Base-by-base conservation (phyloP, 1,140 invertebrate genomes). In the Lethocerus indicus region DNA sequence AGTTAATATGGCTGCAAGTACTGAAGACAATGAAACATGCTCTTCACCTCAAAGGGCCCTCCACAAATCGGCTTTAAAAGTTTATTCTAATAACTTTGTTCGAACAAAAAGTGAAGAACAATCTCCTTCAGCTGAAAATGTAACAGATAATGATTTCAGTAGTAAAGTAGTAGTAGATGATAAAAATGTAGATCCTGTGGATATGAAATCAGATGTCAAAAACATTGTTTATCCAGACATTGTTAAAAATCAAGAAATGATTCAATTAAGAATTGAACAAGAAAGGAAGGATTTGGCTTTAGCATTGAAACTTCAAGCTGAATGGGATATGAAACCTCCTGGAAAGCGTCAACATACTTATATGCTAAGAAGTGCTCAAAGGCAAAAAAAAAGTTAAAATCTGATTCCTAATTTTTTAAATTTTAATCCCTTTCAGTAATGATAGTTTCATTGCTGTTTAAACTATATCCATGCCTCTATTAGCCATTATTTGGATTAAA, bases 211-310 rank as follows among this genome's bases (percentile, higher is more conserved):
- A 5, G 29, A 44, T 28, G 29, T 44, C 20, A 44, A 25, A 3
- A 28, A 44, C 3, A 20, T 18, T 13, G 13, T 44, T 27, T 27
- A 25, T 26, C 14, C 21, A 16, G 23, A 24, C 2, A 44, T 44
- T 28, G 29, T 44, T n/a, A 44, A 44, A 44, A 28, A 44, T 18
- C 42, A 44, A 23, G 40, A 42, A 42, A n/a, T 42, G 23, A 42
- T 42, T 42, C 42, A 29, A 69, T 67, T 40, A 74, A 27, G 36
- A 39, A 39, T 64, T 18, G 57, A 64, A 25, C 65, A 69, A 24
- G 47, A 48, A 16, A 20, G 40, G 40, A 36, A 48, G 40, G 47
- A 48, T 37, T 13, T 48, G 32, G 32, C 47, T 2, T 28, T 48
- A 7, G 47, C 47, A 9, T 23, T 48, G 24, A 48, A 39, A 25